These are phyloP conservation scores for Akabosia matsudoensis DNA, from an alignment of 1,140 invertebrate genomes.

Conservation along the genomic window DNA sequence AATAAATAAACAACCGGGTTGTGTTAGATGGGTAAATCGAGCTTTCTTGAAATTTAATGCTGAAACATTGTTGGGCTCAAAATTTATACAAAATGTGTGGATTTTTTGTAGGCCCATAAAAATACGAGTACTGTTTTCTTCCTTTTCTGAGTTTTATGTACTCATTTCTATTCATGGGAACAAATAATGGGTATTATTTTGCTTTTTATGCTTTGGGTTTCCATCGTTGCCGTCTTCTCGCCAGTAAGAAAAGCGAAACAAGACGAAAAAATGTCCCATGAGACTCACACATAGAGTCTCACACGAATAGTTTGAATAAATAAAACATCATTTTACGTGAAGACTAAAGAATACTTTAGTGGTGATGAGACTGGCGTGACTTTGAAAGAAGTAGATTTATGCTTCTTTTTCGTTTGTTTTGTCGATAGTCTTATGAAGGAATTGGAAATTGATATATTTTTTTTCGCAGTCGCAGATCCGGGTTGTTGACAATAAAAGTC, in stretches of 20 bases:
- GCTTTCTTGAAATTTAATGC: no score
- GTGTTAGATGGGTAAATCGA: not conserved
- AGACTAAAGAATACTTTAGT: not conserved
- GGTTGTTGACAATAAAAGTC: no score
- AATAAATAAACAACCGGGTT: no score
- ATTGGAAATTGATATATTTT: no score
- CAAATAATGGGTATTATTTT: constrained; percentile 21
- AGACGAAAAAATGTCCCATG: constrained; percentile 8
- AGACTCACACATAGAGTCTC: not conserved
- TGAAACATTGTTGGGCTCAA: no score
- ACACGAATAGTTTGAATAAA: not conserved
- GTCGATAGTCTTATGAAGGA: no score
- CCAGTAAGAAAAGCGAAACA: not conserved
- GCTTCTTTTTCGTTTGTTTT: not conserved
- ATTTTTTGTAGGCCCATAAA: no score
- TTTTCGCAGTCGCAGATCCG: no score
- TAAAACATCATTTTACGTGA: not conserved
- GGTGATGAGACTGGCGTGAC: not conserved
- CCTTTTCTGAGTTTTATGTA: constrained; percentile 14
- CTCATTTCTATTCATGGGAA: constrained; percentile 22
- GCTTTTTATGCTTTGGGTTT: not conserved
- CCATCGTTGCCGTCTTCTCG: not conserved
- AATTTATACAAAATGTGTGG: no score
- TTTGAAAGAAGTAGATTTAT: not conserved
- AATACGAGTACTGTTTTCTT: not conserved